Evolutionary conservation across 2,797 vertebrate genomes (phyloP), one percentile per base, ranked within the genome.

Genomic region (Diplodus puntazzo): DNA sequence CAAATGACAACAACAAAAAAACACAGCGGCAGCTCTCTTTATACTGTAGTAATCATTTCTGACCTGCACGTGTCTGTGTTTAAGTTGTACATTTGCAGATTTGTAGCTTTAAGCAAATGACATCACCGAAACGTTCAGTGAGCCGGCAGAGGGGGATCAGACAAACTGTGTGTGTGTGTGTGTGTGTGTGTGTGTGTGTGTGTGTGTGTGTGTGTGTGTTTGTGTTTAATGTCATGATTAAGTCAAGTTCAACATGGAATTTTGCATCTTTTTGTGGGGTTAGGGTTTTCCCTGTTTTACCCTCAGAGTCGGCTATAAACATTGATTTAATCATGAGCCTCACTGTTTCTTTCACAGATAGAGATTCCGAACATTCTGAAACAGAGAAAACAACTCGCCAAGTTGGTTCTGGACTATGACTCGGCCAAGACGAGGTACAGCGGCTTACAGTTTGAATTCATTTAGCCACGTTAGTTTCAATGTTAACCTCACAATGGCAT

Each of bases 341-440:
- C 48, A 5, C 45, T 50, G 18, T 85, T 83, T 52, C 73, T 75
- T 0, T 87, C 86, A 46, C 75, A 99, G 98, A 85, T 96, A 34
- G 98, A 99, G 30, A 98, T 99, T 86, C 98, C 98, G 0, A 99
- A 99, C 89, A 97, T 99, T 81, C 94, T 97, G 61, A 99, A 98
- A 84, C 98, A 98, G 93, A 97, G 97, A 87, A 99, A 97, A 66
- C 97, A 99, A 84, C 95, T 99, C 0, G 96, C 97, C 49, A 99
- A 95, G 73, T 88, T 99, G 83, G 98, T 99, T 57, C 90, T 99
- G 83, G 98, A 99, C 92, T 99, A 96, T 89, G 98, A 99, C 92
- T 99, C 98, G 0, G 98, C 98, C 49, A 96, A 96, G 92, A 95
- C 97, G 0, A 97, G 98, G 98, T 95, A 61, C 14, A 7, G 10